These are phyloP conservation scores for Cyphomyrus plagiostoma DNA, from an alignment of 2,113 vertebrate genomes.

Conservation along the genomic window DNA sequence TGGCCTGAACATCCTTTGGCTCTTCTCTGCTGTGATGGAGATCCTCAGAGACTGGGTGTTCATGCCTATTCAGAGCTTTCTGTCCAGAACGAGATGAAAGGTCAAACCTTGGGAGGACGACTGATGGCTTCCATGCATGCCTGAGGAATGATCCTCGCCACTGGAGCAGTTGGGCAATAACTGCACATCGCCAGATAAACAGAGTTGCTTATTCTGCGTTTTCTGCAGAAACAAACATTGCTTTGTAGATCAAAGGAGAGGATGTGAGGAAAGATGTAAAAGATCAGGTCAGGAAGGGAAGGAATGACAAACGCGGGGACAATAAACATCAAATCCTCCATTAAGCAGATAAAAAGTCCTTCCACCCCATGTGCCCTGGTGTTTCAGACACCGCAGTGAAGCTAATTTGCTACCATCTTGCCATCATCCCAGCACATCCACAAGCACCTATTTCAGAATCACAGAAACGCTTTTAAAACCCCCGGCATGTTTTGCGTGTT, in stretches of 20 bases:
- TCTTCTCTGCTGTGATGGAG: constrained; percentile 45
- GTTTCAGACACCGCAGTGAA: background rate
- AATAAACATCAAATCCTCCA: background rate
- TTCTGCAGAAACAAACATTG: constrained; percentile 18
- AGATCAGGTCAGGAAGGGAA: background rate
- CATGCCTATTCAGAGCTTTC: constrained; percentile 27
- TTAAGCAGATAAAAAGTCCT: background rate
- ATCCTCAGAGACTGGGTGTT: constrained; percentile 36
- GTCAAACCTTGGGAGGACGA: constrained; percentile 38
- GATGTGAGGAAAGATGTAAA: constrained; percentile 10
- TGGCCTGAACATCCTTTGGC: constrained; percentile 24
- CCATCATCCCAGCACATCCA: background rate
- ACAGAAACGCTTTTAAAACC: background rate
- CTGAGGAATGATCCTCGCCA: background rate
- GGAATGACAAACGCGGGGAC: constrained; percentile 10
- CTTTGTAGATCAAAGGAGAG: constrained; percentile 25
- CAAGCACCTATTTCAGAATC: background rate
- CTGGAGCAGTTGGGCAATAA: constrained; percentile 12
- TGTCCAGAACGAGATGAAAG: constrained; percentile 32
- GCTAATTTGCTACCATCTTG: background rate
- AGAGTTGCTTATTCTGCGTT: constrained; percentile 20
- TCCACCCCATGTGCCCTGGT: background rate
- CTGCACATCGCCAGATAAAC: constrained; percentile 6
- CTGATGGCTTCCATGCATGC: constrained; percentile 24
- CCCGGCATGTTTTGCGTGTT: background rate